Base-by-base conservation (phyloP, 2,888 invertebrate species). In the Eupithecia subfuscata region DNA sequence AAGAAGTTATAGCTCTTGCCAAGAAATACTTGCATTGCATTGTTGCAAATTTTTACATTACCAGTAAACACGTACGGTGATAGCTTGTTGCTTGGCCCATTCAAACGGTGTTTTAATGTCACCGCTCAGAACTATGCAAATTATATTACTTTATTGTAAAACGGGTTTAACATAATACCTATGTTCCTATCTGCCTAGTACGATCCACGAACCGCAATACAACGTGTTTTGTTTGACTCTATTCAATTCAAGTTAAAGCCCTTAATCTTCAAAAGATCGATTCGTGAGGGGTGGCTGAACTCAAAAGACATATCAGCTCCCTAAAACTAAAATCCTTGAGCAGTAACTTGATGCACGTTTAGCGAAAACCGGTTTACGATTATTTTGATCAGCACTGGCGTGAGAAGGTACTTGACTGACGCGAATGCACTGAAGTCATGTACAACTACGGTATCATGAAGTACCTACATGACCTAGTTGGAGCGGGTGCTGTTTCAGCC, bases 381-480 rank as follows among this genome's bases (percentile, higher is more conserved):
- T 87, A 86, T 90, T 88, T 89, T 90, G 30, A 90, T 91, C 90
- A 89, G 84, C 85, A 84, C 75, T 78, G 78, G 80, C 83, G 78
- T 74, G 71, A 70, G 68, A 78, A 77, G 74, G 82, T 84, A 82
- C 84, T 82, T 85, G 79, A 83, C 78, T 84, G 84, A 82, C 83
- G 84, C 82, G 80, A 85, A 83, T 80, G 82, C 80, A 79, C 87
- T 90, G 89, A 91, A 91, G 86, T 90, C 86, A 87, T 90, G 89
- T 89, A 90, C 87, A 30, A 1, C 30, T 30, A 89, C 85, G 84
- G 86, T 85, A 86, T 85, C 85, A 86, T 85, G 86, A 89, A 89
- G 25, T 89, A 88, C n/a, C n/a, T n/a, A n/a, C 89, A 90, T 92
- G 93, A 93, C 93, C 93, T 84, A 93, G 84, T 93, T 94, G 90